These are phyloP conservation scores for Hemicrepidius hirtus DNA, from an alignment of 2,888 invertebrate genomes.

Conservation along the genomic window DNA sequence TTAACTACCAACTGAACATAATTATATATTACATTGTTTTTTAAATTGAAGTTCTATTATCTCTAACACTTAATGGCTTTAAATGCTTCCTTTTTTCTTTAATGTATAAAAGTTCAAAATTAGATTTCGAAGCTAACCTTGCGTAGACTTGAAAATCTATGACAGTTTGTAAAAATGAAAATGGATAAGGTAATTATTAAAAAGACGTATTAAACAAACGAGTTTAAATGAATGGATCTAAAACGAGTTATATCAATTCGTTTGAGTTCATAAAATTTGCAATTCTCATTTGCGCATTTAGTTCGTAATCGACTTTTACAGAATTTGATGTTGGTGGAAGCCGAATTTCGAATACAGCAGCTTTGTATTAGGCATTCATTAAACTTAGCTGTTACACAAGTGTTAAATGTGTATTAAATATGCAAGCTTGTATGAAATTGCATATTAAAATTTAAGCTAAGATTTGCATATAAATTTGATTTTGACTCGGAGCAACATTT, in stretches of 20 bases:
- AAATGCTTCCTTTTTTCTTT: background rate
- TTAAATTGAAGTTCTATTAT: constrained; percentile 14
- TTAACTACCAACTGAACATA: constrained; percentile 13
- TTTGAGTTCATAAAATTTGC: constrained; percentile 14
- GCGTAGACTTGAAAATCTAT: too few relatives aligned
- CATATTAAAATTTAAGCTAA: constrained; percentile 49
- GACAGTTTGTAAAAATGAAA: too few relatives aligned
- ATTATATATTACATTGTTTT: constrained; percentile 23
- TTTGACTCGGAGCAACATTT: constrained; percentile 42
- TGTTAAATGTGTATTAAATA: constrained; percentile 48
- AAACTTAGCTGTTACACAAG: constrained; percentile 31
- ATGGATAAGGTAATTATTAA: background rate
- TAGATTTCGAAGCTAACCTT: too few relatives aligned
- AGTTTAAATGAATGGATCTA: background rate
- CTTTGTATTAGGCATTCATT: constrained; percentile 10
- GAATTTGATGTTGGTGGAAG: constrained; percentile 5
- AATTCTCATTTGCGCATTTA: constrained; percentile 8
- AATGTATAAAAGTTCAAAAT: too few relatives aligned
- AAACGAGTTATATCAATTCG: background rate
- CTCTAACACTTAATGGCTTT: background rate
- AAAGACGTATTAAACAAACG: background rate
- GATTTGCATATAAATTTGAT: constrained; percentile 53
- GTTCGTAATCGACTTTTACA: background rate
- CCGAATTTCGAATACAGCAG: constrained; percentile 3
- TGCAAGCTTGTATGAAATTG: constrained; percentile 49